Percentiles rank a stretch among this genome's conserved stretches.
These are phyloP conservation scores for Nesospiza acunhae DNA, from an alignment of 2,113 vertebrate species.

Conservation along the genomic window DNA sequence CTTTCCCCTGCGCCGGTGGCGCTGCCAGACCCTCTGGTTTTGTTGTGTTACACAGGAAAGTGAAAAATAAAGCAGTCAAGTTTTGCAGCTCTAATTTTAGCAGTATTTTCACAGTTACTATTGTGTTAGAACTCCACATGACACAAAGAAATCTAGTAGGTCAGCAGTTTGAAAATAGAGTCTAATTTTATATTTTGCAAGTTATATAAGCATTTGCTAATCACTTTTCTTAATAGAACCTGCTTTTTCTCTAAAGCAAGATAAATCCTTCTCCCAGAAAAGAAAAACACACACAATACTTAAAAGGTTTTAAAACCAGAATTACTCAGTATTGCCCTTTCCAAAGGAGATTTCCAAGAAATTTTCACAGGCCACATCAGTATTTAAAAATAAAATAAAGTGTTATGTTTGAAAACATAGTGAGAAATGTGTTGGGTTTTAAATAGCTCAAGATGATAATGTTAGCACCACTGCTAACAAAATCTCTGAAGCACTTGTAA, in stretches of 20 bases:
- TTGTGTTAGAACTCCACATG: conserved; percentile 64
- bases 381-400: conserved; percentile 60
- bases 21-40: neutral
- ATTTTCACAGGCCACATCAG: conserved; percentile 30
- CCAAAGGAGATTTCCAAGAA: conserved; percentile 61
- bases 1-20: neutral
- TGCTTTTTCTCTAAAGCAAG: neutral
- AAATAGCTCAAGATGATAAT: conserved; percentile 43
- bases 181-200: conserved; percentile 74
- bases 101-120: conserved; percentile 54
- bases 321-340: conserved; percentile 46
- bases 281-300: conserved; percentile 1
- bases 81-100: conserved; percentile 68
- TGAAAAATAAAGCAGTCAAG: conserved; percentile 59
- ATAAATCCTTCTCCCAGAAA: neutral
- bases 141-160: conserved; percentile 69
- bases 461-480: conserved; percentile 54
- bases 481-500: conserved; percentile 54
- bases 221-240: neutral
- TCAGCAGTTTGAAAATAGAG: conserved; percentile 65
- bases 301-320: conserved; percentile 32
- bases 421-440: conserved; percentile 51
- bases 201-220: conserved; percentile 66
- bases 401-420: conserved; percentile 62
- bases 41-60: conserved; percentile 5